phyloP scores from a whole-genome alignment of 2,888 invertebrate genomes.

The Drepanosiphum platanoidis region DNA sequence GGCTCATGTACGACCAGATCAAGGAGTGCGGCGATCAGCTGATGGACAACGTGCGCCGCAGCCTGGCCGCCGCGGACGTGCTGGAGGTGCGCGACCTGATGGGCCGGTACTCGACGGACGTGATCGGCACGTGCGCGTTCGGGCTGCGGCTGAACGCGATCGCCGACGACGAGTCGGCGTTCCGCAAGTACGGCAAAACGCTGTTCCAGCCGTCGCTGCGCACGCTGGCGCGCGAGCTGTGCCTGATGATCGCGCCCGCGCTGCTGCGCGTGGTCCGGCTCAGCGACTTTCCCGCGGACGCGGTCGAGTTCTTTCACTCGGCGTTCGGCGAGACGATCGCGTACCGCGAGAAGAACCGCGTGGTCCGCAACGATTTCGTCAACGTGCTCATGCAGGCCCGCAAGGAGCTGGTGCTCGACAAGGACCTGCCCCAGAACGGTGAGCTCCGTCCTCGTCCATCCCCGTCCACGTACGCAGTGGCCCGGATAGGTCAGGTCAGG shows the following conservation, averaged over 20 bases:
- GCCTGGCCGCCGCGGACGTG: neutral
- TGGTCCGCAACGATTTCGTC: slow-evolving; percentile 63
- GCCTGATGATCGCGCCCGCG: slow-evolving; percentile 62
- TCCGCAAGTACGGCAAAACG: slow-evolving; percentile 67
- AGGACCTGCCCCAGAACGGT: neutral
- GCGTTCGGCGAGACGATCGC: slow-evolving; percentile 61
- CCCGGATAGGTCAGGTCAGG: too few relatives aligned
- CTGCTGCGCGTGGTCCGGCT: slow-evolving; percentile 63
- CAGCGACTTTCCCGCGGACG: slow-evolving; percentile 63
- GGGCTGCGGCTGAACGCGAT: slow-evolving; percentile 68
- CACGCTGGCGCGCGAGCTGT: slow-evolving; percentile 64
- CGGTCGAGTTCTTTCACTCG: slow-evolving; percentile 55
- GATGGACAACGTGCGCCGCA: slow-evolving; percentile 20
- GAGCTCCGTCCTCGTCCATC: neutral
- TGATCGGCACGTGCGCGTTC: slow-evolving; percentile 69
- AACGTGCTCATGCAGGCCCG: slow-evolving; percentile 62
- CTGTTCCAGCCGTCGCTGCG: slow-evolving; percentile 67
- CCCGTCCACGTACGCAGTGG: too few relatives aligned
- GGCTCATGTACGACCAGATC: slow-evolving; percentile 70
- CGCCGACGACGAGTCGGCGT: slow-evolving; percentile 67
- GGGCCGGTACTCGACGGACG: slow-evolving; percentile 69
- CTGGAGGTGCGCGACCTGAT: slow-evolving; percentile 68
- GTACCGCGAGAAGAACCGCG: slow-evolving; percentile 62
- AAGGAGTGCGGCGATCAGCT: slow-evolving; percentile 67
- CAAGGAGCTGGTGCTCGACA: slow-evolving; percentile 40